These are phyloP conservation scores for Nemotelus pantherinus DNA, from an alignment of 2,888 invertebrate species.

Conservation along the genomic window DNA sequence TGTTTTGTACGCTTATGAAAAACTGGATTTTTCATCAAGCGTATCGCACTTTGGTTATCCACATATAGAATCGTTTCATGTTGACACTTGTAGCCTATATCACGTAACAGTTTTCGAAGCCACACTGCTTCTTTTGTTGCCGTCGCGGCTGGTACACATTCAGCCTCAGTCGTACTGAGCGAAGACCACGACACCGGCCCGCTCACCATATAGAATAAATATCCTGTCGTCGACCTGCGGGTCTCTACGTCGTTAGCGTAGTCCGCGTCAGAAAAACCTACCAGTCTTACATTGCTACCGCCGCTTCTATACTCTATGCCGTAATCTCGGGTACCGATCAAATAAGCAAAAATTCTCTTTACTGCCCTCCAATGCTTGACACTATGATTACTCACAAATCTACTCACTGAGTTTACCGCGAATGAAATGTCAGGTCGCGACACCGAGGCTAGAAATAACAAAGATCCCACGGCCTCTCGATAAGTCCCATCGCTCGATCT, in stretches of 20 bases:
- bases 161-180: conserved; percentile 1
- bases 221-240: neutral
- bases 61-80: neutral
- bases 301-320: neutral
- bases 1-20: neutral
- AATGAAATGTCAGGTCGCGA: neutral
- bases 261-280: neutral
- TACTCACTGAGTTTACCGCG: neutral
- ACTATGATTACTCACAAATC: neutral
- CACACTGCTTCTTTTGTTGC: neutral
- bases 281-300: too few species aligned
- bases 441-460: neutral
- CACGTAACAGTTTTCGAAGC: neutral
- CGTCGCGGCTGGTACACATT: neutral
- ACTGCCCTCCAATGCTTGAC: neutral
- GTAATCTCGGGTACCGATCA: neutral
- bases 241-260: neutral
- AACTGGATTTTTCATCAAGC: neutral
- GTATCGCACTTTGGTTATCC: neutral
- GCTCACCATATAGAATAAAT: neutral
- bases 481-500: neutral
- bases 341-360: neutral
- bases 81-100: neutral
- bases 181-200: neutral
- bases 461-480: neutral